These are phyloP conservation scores for Notiomystis cincta DNA, from an alignment of 2,113 vertebrate species.

Conservation along the genomic window DNA sequence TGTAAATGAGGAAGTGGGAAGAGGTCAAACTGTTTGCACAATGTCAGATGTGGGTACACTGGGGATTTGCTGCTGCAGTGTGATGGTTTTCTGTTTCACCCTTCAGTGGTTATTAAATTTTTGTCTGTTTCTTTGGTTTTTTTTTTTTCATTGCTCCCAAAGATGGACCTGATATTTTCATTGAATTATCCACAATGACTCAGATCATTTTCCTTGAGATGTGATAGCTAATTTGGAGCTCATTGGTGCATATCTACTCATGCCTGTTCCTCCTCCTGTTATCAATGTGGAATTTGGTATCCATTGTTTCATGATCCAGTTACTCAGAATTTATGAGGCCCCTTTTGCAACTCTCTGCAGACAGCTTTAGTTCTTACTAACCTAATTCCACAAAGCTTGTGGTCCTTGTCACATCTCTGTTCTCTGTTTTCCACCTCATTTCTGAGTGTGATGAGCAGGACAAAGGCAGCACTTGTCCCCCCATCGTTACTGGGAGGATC, in stretches of 20 bases:
- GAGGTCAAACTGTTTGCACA: background rate
- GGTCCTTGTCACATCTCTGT: background rate
- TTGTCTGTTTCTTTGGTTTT: background rate
- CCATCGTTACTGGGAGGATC: background rate
- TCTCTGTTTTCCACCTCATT: background rate
- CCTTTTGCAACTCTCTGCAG: background rate
- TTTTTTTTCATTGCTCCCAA: background rate
- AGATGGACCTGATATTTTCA: background rate
- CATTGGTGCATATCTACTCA: background rate
- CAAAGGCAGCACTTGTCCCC: background rate
- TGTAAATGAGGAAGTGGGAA: background rate
- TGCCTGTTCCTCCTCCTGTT: background rate
- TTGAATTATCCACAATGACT: background rate
- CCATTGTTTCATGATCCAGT: background rate
- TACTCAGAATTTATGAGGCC: background rate
- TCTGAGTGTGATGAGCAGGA: background rate
- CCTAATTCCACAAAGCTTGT: background rate
- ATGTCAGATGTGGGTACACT: background rate
- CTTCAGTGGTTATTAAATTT: background rate
- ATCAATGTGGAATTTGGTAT: background rate
- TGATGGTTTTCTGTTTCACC: background rate
- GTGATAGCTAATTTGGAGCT: background rate
- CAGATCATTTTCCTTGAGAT: background rate
- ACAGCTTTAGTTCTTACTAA: background rate
- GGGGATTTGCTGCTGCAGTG: background rate